Conservation (phyloP, 2,113 vertebrate species). For the Cryptotis parvus region DNA sequence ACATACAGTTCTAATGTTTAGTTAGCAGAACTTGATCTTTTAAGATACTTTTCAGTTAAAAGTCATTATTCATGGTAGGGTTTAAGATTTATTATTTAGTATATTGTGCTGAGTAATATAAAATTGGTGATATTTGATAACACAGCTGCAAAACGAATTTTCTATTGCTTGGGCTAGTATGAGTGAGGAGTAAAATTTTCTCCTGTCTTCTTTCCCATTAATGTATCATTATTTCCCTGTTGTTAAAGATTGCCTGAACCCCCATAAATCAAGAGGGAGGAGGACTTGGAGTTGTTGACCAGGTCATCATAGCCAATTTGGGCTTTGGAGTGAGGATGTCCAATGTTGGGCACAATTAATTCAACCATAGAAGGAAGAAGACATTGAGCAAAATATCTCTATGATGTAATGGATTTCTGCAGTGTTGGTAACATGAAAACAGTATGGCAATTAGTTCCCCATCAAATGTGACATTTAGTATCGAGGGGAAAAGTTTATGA, state of each 20-base stretch:
- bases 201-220: constrained; percentile 1
- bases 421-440: constrained; percentile 55
- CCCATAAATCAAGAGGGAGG: constrained; percentile 61
- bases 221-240: constrained; percentile 31
- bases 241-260: constrained; percentile 16
- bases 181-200: constrained; percentile 6
- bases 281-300: constrained; percentile 31
- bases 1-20: background rate
- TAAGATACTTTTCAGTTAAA: constrained; percentile 31
- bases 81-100: constrained; percentile 38
- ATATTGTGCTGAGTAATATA: background rate
- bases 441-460: constrained; percentile 29
- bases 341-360: background rate
- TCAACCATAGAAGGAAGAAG: constrained; percentile 53
- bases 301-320: background rate
- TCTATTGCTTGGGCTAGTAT: background rate
- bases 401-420: constrained; percentile 58
- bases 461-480: constrained; percentile 52
- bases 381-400: constrained; percentile 65
- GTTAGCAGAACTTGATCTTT: background rate
- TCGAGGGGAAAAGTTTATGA: background rate
- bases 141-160: constrained; percentile 29
- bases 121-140: constrained; percentile 17
- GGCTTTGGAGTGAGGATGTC: background rate
- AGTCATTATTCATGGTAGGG: background rate